Percentiles rank a stretch among this genome's conserved stretches.
These are phyloP conservation scores for Drosophila acutilabella DNA, from an alignment of 2,888 invertebrate species.

Conservation along the genomic window DNA sequence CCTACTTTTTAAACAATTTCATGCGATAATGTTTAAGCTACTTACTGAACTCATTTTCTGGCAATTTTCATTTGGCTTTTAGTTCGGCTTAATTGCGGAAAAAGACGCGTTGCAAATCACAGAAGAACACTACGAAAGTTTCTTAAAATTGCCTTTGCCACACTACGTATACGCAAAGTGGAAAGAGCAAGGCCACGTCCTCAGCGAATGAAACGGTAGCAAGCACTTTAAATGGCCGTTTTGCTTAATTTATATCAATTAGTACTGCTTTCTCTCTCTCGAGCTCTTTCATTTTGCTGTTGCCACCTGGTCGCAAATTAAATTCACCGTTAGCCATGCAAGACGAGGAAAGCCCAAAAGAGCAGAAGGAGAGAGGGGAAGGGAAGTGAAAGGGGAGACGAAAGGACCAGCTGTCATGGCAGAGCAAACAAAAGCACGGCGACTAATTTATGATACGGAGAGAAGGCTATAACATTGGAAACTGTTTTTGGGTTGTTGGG, in stretches of 20 bases:
- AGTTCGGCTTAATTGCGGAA: constrained; percentile 26
- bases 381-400: not conserved
- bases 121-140: not conserved
- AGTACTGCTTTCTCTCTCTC: constrained; percentile 4
- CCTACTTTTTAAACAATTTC: too few species aligned
- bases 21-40: not conserved
- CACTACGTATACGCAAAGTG: constrained; percentile 35
- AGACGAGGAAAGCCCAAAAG: constrained; percentile 17
- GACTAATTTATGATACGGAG: constrained; percentile 40
- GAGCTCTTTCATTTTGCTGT: not conserved
- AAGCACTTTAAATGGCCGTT: constrained; percentile 34
- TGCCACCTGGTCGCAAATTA: constrained; percentile 48
- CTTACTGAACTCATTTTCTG: constrained; percentile 11
- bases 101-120: not conserved
- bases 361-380: not conserved
- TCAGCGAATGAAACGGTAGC: not conserved
- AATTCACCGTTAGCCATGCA: constrained; percentile 44
- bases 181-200: not conserved
- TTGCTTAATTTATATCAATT: constrained; percentile 57
- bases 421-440: constrained; percentile 39
- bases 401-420: constrained; percentile 23
- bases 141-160: constrained; percentile 17
- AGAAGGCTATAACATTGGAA: constrained; percentile 1
- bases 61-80: constrained; percentile 1
- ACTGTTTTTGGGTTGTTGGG: not conserved